These are phyloP conservation scores for Vesta saturnalis DNA, from an alignment of 2,888 invertebrate species.

Conservation along the genomic window DNA sequence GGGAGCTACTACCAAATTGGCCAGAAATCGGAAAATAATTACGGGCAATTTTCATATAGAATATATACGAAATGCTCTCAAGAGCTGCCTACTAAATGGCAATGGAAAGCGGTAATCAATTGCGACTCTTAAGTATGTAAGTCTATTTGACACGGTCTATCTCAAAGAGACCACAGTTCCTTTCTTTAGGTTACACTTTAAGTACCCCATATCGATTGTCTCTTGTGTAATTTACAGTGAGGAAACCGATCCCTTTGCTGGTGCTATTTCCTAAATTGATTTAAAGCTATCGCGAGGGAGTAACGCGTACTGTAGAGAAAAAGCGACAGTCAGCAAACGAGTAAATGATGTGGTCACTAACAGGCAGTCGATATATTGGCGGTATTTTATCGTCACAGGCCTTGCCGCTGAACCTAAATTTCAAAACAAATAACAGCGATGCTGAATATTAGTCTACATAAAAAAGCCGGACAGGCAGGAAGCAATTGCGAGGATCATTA, in stretches of 20 bases:
- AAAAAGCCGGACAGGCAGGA: constrained; percentile 58
- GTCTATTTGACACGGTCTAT: constrained; percentile 48
- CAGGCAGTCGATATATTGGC: constrained; percentile 57
- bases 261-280: constrained; percentile 42
- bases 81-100: constrained; percentile 36
- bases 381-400: constrained; percentile 58
- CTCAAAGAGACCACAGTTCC: constrained; percentile 52
- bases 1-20: constrained; percentile 6
- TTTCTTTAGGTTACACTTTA: constrained; percentile 43
- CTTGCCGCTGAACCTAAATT: constrained; percentile 53
- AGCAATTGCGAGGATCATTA: constrained; percentile 62
- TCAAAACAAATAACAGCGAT: constrained; percentile 60
- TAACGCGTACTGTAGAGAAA: constrained; percentile 43
- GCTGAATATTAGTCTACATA: constrained; percentile 56
- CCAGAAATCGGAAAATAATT: constrained; percentile 10
- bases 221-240: constrained; percentile 37
- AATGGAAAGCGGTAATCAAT: constrained; percentile 25
- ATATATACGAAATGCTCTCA: constrained; percentile 27
- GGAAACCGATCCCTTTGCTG: constrained; percentile 37
- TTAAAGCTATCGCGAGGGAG: constrained; percentile 41
- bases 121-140: constrained; percentile 46
- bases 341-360: constrained; percentile 58
- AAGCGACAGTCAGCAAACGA: constrained; percentile 58
- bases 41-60: constrained; percentile 14
- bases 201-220: constrained; percentile 40